Percentiles rank a stretch among this genome's conserved stretches.
phyloP scores from a whole-genome alignment of 2,888 invertebrate genomes.

The Himalopsyche tibetana region DNA sequence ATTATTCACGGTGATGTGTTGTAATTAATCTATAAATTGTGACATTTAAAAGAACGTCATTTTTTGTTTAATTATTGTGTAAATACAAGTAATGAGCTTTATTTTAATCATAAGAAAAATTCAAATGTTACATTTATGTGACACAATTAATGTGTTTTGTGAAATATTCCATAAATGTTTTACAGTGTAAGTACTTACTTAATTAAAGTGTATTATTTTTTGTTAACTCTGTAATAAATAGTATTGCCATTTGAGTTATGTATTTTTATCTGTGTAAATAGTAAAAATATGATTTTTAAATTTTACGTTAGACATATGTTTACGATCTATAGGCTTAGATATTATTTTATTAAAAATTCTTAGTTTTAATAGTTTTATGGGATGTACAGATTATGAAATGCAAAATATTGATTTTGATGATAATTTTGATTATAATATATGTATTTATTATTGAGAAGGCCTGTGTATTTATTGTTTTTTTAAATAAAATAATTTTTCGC shows the following conservation, averaged over 20 bases:
- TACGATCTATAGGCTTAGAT: not conserved
- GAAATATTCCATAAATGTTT: slow-evolving; percentile 65
- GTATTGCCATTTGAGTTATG: slow-evolving; percentile 48
- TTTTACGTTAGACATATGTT: not conserved
- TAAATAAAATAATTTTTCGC: slow-evolving; percentile 50
- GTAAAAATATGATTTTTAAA: slow-evolving; percentile 29
- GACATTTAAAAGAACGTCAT: not conserved
- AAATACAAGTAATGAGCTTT: slow-evolving; percentile 62
- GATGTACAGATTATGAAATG: slow-evolving; percentile 45
- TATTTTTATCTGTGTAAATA: slow-evolving; percentile 46
- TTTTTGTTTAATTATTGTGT: slow-evolving; percentile 47
- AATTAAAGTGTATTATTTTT: slow-evolving; percentile 46
- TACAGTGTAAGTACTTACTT: slow-evolving; percentile 58
- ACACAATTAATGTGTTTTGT: slow-evolving; percentile 59
- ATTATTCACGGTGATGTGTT: not conserved
- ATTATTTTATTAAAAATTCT: slow-evolving; percentile 44
- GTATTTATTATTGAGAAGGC: slow-evolving; percentile 46
- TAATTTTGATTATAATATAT: slow-evolving; percentile 40
- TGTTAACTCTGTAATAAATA: not conserved
- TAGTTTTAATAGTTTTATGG: slow-evolving; percentile 47
- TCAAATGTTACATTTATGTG: slow-evolving; percentile 60
- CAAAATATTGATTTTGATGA: slow-evolving; percentile 38
- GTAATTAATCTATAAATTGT: not conserved
- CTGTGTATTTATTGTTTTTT: slow-evolving; percentile 57
- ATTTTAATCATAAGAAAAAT: slow-evolving; percentile 58